Evolutionary conservation across 1,140 invertebrate species (phyloP), one percentile per base, ranked within the genome.

Genomic region (Lepidostoma basale): DNA sequence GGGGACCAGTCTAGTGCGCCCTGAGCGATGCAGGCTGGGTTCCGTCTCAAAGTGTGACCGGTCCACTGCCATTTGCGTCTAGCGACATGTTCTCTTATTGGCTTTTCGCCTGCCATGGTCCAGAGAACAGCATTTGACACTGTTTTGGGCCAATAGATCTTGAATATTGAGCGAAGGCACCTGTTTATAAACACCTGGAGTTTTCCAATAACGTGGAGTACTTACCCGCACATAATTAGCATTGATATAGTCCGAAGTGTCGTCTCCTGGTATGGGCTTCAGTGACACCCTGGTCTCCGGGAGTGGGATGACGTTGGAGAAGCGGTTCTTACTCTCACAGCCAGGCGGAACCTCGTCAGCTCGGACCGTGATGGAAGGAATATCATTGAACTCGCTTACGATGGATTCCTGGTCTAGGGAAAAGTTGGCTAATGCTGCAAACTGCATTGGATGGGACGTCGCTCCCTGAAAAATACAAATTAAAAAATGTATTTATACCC

Each of bases 241-340:
- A 80, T 97, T 97, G 70, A 97, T 96, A 77, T 96, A 97, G 76
- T 95, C 92, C 28, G 89, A 90, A 67, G 89, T 89, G 5, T 88
- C 87, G 76, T 92, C 90, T 58, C 88, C 88, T 69, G 88, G 88
- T 40, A 88, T 81, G 66, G 82, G 83, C 74, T 85, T 82, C 9
- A 96, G 82, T 25, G 87, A 86, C 1, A 97, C 94, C 73, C 94
- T 86, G 18, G 93, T 95, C 81, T 94, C 92, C 33, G 94, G 93
- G 74, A 95, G 85, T 47, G 95, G 95, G 74, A 97, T 90, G 26
- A 97, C 93, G 82, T 98, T 97, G 39, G 94, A 93, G 82, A 94
- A 97, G 73, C 95, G 87, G 80, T 98, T 97, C 79, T 96, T 97
- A 52, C 92, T 86, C 76, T 97, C 95, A 40, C 91, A 92, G 0